Percentiles rank a stretch among this genome's conserved stretches.
Evolutionary conservation across 2,888 invertebrate genomes (phyloP).

Genomic region (Acleris laterana): DNA sequence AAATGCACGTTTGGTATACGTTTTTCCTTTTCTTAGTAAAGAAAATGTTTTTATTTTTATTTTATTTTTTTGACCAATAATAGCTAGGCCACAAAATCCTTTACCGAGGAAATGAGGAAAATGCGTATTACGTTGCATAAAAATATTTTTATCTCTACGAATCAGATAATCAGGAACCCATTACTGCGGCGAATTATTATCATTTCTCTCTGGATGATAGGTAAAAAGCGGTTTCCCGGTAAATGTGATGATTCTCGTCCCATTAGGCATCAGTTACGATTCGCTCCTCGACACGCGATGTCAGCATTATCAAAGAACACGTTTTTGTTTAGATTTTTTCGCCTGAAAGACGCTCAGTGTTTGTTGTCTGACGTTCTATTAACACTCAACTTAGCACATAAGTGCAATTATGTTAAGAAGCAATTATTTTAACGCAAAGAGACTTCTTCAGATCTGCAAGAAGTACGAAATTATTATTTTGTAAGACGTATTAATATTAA

Average conservation of each 20-base stretch:
- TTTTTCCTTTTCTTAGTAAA: too few relatives aligned
- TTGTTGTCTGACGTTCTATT: slow-evolving; percentile 20
- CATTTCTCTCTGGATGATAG: slow-evolving; percentile 69
- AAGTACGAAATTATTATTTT: slow-evolving; percentile 18
- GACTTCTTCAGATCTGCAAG: slow-evolving; percentile 16
- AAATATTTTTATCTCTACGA: slow-evolving; percentile 40
- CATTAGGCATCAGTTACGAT: slow-evolving; percentile 80
- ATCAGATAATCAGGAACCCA: slow-evolving; percentile 66
- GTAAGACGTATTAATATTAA: slow-evolving; percentile 23
- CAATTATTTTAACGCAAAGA: slow-evolving; percentile 24
- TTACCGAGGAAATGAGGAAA: neutral
- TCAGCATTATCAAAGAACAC: slow-evolving; percentile 69
- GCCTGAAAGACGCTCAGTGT: slow-evolving; percentile 14
- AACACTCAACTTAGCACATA: slow-evolving; percentile 17
- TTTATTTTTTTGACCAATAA: neutral
- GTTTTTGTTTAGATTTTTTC: slow-evolving; percentile 42
- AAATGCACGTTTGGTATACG: too few relatives aligned
- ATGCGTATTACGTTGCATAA: slow-evolving; percentile 4
- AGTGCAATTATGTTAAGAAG: slow-evolving; percentile 9
- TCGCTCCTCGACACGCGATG: slow-evolving; percentile 78
- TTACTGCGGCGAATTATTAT: slow-evolving; percentile 63
- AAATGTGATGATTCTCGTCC: slow-evolving; percentile 77
- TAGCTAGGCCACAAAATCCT: neutral
- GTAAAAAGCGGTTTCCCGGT: slow-evolving; percentile 70
- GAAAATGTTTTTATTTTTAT: too few relatives aligned